These are phyloP conservation scores for Scomber japonicus DNA, from an alignment of 2,113 vertebrate genomes.

Conservation along the genomic window DNA sequence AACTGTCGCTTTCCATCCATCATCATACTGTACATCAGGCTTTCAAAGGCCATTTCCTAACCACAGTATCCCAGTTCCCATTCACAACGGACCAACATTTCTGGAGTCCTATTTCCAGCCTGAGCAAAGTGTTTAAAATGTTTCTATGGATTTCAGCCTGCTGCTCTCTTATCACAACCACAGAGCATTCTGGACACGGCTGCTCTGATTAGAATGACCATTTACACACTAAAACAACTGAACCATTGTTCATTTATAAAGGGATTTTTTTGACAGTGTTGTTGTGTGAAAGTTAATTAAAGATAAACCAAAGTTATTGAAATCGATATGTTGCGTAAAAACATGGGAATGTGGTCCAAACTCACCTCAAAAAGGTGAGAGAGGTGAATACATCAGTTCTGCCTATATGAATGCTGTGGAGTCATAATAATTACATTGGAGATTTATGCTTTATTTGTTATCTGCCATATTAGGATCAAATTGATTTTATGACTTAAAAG, in stretches of 20 bases:
- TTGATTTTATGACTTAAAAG: slow-evolving; percentile 1
- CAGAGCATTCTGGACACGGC: slow-evolving; percentile 34
- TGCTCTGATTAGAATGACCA: slow-evolving; percentile 15
- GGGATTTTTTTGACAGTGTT: slow-evolving; percentile 25
- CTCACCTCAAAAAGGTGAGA: not conserved
- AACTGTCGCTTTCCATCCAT: slow-evolving; percentile 7
- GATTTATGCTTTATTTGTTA: not conserved
- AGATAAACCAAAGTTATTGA: slow-evolving; percentile 28
- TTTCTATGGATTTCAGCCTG: slow-evolving; percentile 20
- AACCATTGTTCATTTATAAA: slow-evolving; percentile 36
- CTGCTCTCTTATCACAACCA: not conserved
- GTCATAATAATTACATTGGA: not conserved
- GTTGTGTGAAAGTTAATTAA: slow-evolving; percentile 15
- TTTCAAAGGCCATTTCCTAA: slow-evolving; percentile 42
- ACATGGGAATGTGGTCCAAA: not conserved
- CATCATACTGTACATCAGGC: slow-evolving; percentile 27
- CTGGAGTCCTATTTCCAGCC: slow-evolving; percentile 33
- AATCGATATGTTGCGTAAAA: not conserved
- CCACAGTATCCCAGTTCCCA: slow-evolving; percentile 26
- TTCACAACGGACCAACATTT: slow-evolving; percentile 24
- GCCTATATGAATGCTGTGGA: slow-evolving; percentile 2
- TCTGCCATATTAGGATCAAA: not conserved
- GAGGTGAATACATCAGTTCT: slow-evolving; percentile 5
- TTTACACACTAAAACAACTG: slow-evolving; percentile 46
- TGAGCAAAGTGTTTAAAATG: slow-evolving; percentile 11